Conservation (phyloP, 1,140 invertebrate species). For the Trichonephila clavipes region DNA sequence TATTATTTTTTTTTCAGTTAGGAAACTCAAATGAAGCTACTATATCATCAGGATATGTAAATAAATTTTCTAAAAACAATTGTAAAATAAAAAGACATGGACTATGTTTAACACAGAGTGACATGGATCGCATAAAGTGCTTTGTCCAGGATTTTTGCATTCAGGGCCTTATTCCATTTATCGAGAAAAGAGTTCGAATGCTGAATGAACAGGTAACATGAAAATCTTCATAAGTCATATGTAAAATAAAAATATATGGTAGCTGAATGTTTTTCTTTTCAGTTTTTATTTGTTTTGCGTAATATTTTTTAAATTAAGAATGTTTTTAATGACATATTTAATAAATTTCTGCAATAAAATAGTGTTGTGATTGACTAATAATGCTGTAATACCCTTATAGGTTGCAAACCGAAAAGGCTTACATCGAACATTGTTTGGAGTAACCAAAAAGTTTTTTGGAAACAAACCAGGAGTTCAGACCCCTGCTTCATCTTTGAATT, state of each 20-base stretch:
- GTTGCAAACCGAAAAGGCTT: conserved; percentile 92
- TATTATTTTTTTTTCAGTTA: conserved; percentile 25
- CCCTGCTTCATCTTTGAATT: conserved; percentile 85
- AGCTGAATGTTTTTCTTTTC: too few relatives aligned
- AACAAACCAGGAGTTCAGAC: conserved; percentile 88
- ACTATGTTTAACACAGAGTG: conserved; percentile 87
- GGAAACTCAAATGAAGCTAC: conserved; percentile 48
- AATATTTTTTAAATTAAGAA: background rate
- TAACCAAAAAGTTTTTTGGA: conserved; percentile 96
- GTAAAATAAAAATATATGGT: too few relatives aligned
- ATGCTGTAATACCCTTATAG: conserved; percentile 75
- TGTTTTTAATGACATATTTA: too few relatives aligned
- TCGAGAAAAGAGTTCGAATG: conserved; percentile 91
- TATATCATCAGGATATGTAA: conserved; percentile 22
- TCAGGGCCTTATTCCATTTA: conserved; percentile 92
- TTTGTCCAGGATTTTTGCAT: conserved; percentile 94
- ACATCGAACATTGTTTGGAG: conserved; percentile 94
- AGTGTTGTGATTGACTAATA: too few relatives aligned
- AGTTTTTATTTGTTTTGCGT: too few relatives aligned
- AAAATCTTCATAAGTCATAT: background rate
- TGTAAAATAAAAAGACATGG: conserved; percentile 82
- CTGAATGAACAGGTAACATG: conserved; percentile 89
- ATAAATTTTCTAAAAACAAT: conserved; percentile 49
- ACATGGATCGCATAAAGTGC: conserved; percentile 90
- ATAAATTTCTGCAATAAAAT: too few relatives aligned